A percentile compares a stretch with the other conserved stretches of the same genome.
These are phyloP conservation scores for Hystrix brachyura DNA, from an alignment of 2,113 vertebrate genomes.

Conservation along the genomic window DNA sequence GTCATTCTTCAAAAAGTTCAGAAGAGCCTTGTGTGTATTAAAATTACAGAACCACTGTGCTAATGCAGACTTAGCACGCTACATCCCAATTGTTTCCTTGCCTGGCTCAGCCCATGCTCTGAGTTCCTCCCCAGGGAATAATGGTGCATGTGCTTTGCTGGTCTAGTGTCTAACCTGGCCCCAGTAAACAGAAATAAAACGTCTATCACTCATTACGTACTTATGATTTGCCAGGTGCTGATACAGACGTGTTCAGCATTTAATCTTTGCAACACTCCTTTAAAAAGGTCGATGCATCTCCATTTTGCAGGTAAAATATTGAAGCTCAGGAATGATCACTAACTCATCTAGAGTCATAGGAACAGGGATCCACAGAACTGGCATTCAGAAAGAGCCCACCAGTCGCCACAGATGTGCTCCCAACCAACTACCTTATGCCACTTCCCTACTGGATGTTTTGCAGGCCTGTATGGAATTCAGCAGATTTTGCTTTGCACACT, in stretches of 20 bases:
- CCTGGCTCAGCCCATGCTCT: background rate
- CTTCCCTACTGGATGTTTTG: background rate
- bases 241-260: background rate
- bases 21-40: background rate
- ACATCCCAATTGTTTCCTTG: background rate
- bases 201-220: background rate
- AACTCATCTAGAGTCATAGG: background rate
- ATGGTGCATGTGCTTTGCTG: background rate
- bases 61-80: background rate
- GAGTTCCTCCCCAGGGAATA: background rate
- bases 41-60: background rate
- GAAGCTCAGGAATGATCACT: background rate
- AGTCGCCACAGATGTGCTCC: background rate
- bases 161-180: background rate
- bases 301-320: conserved; percentile 20
- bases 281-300: background rate
- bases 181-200: background rate
- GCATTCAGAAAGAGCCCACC: background rate
- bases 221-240: background rate
- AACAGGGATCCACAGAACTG: background rate
- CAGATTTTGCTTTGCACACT: background rate
- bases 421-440: background rate
- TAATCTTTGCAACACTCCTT: background rate
- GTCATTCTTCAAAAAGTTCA: background rate
- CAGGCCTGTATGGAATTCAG: background rate